Conservation (phyloP, 2,888 invertebrate genomes). For the Clivina fossor region DNA sequence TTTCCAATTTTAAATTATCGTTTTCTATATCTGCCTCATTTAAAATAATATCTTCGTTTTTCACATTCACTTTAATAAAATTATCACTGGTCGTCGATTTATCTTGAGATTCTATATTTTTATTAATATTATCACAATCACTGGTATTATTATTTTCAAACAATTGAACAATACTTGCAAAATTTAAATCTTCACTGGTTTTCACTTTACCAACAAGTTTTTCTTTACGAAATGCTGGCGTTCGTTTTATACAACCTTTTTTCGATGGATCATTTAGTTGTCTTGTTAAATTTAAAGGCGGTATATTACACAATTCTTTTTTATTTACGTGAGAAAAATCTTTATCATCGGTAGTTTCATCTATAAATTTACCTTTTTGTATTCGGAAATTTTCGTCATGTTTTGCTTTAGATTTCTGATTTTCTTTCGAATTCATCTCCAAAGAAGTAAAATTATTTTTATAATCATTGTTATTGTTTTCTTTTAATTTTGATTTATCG, state of each 20-base stretch:
- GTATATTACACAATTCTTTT: slow-evolving; percentile 26
- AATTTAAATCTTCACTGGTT: slow-evolving; percentile 10
- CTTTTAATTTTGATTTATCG: slow-evolving; percentile 19
- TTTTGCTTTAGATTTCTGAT: slow-evolving; percentile 6
- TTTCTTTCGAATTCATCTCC: slow-evolving; percentile 32
- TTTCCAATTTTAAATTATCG: no score
- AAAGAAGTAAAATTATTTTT: slow-evolving; percentile 21
- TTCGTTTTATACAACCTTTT: slow-evolving; percentile 56
- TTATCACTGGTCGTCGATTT: slow-evolving; percentile 14
- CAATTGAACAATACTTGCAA: slow-evolving; percentile 24
- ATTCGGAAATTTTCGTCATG: background rate
- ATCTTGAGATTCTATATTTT: slow-evolving; percentile 5
- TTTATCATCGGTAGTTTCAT: slow-evolving; percentile 6
- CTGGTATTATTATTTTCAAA: slow-evolving; percentile 24
- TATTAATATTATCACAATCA: background rate
- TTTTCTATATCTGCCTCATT: no score
- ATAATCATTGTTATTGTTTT: slow-evolving; percentile 44
- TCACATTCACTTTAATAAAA: slow-evolving; percentile 4
- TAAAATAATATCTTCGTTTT: slow-evolving; percentile 6
- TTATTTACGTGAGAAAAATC: slow-evolving; percentile 23
- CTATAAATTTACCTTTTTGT: slow-evolving; percentile 3
- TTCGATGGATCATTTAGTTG: slow-evolving; percentile 53
- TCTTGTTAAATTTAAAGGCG: slow-evolving; percentile 42
- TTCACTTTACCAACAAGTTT: slow-evolving; percentile 37
- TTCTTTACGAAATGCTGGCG: slow-evolving; percentile 60